Evolutionary conservation across 2,888 invertebrate genomes (phyloP), one percentile per base, ranked within the genome.

Genomic region (Molorchus minor): DNA sequence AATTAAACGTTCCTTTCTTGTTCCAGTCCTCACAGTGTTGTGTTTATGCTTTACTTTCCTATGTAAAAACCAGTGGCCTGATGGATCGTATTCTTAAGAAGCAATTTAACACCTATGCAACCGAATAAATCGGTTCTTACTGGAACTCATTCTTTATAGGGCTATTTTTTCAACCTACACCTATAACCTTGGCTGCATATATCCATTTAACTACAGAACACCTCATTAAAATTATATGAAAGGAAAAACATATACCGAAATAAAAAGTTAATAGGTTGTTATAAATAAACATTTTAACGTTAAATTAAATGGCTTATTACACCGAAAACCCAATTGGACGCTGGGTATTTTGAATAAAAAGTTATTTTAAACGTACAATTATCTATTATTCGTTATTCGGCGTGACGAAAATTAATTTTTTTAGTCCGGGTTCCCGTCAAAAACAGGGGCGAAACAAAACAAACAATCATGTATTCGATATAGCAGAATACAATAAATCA

Each of bases 401-500:
- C 40, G 46, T 17, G 46, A 52, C 44, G 52, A 45, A 52, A 58
- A 58, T 58, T 58, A 52, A 19, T 45, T 52, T 58, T 47, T 49
- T 52, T 45, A n/a, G 7, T 8, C 25, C 13, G 25, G 36, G 41
- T 43, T 52, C 45, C 16, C 30, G 17, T 19, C 51, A 56, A 51
- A 52, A 35, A 54, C 12, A 29, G 36, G 45, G 43, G 45, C 38
- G 35, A 47, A 45, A 51, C 45, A 45, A 52, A 52, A 45, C 52
- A 51, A 51, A 51, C 44, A 57, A 57, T 30, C 56, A 47, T 35
- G 56, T 49, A 47, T 49, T 49, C 35, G 49, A 56, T 56, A 47
- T 45, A 47, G n/a, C n/a, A n/a, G 12, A 45, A 46, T 46, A 12
- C 13, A 46, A 33, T 46, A 46, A 33, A 46, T 33, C 30, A 46